Evolutionary conservation across 2,888 invertebrate genomes (phyloP), one percentile per base, ranked within the genome.

Genomic region (Chydorus sphaericus): DNA sequence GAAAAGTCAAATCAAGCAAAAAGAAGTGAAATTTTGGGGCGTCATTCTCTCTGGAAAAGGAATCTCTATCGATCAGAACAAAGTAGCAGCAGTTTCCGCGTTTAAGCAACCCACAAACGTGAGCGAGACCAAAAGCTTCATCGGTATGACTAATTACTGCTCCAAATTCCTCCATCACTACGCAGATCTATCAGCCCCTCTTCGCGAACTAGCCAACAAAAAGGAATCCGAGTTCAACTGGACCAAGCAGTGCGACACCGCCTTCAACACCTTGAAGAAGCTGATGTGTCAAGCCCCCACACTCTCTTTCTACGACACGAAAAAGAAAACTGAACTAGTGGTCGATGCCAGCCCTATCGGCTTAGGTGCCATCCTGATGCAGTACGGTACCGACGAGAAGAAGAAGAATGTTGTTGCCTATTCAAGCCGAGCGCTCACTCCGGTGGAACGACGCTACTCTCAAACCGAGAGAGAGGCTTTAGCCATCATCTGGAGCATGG

Each of bases 1-100:
- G 3, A 69, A 69, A 60, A 69, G 67, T 59, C 48, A 55, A 20
- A 65, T 62, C 50, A 28, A 28, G 4, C 29, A 31, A 18, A 16
- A 4, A 6, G 11, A 20, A 18, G 38, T 39, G 11, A 38, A 16
- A 20, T 39, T 54, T 16, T 54, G 30, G n/a, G 39, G 54, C 2
- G 26, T 54, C 38, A 44, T 54, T n/a, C 29, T 54, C 30, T 38
- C 39, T 11, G 38, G 30, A 3, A 26, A 20, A 28, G 54, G 39
- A 10, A 28, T 38, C 18, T 20, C 38, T 20, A 20, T 28, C n/a
- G 54, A 54, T 23, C 39, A n/a, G 3, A 16, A 39, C 1, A 54
- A 39, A 44, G 18, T 44, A 14, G 16, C 8, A 20, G 54, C 39
- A 26, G 33, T 54, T 4, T 28, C 26, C 2, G 26, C 30, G 3